Evolutionary conservation across 2,797 vertebrate genomes (phyloP), one percentile per base, ranked within the genome.

Genomic region (Macropus fuliginosus): DNA sequence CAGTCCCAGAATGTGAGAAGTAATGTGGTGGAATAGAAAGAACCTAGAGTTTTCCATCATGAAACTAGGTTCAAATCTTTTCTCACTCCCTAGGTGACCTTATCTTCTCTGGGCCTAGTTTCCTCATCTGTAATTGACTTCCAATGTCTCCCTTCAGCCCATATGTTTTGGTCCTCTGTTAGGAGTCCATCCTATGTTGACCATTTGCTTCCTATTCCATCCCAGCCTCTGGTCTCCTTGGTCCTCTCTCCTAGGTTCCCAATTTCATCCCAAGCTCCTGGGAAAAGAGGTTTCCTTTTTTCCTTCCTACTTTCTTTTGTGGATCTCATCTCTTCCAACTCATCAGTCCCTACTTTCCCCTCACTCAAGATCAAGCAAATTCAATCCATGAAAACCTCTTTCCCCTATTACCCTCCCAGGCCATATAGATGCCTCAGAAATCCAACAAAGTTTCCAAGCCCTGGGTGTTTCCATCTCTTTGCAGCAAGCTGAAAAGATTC

Each of bases 401-500:
- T 0, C 21, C 59, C 94, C 81, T 50, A 2, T 1, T 46, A 14
- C 4, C 54, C 93, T 81, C 93, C 40, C 95, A 99, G 99, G 99
- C 97, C 98, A 97, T 56, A 99, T 99, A 0, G 99, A 99, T 89
- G 98, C 98, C 54, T 99, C 98, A 0, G 99, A 99, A 98, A 99
- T 99, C 97, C 99, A 99, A 97, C 98, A 99, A 93, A 99, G 99
- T 27, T 98, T 99, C 94, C 98, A 97, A 28, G 98, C 98, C 87
- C 98, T 99, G 27, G 99, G 99, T 27, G 98, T 99, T 95, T 98
- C 99, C 57, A 98, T 99, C 95, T 98, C 99, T 0, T 96, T 97
- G 95, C 98, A 99, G 94, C 99, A 99, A 97, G 99, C 99, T 0
- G 98, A 99, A 97, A 99, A 98, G 97, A 99, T 99, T 93, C 98